Evolutionary conservation across 1,140 invertebrate species (phyloP), one percentile per base, ranked within the genome.

Genomic region (Pteromalus puparum): DNA sequence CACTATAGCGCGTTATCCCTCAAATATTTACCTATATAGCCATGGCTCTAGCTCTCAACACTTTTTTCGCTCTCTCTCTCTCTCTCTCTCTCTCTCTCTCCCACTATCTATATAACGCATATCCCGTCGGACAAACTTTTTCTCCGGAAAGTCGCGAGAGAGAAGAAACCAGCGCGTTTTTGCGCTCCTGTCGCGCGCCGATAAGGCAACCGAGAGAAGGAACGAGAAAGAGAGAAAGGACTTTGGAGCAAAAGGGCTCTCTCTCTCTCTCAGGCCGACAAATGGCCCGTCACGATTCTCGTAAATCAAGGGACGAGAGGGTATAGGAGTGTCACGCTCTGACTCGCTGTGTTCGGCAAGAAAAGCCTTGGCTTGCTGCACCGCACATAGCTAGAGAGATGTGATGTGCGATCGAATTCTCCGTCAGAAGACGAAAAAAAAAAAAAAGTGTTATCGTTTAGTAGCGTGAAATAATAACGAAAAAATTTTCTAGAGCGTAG

Each of bases 241-340:
- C 79, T 78, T 65, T 48, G 65, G 91, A 90, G 91, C 91, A 87
- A 90, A 82, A 89, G 88, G 90, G 85, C 87, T 88, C 76, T 88
- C 76, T 42, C 38, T 42, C 30, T 34, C 30, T 34, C 30, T 34
- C 30, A 9, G 7, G 87, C 75, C 90, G 91, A 92, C 92, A 92
- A 93, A 93, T 93, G 90, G 89, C 91, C 91, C 91, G 92, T 93
- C 92, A 92, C 86, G 88, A 89, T 88, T 90, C 89, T 90, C 92
- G 91, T 93, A 93, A 93, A 93, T 93, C 92, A 93, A 90, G 87
- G 83, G 70, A 75, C 83, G 83, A n/a, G 72, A 72, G 67, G 24
- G 74, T 46, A n/a, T n/a, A 48, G 28, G 61, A 84, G 77, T 80
- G 48, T 85, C 83, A 70, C 18, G 72, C 78, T 80, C n/a, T 21